Evolutionary conservation across 2,113 vertebrate genomes (phyloP), one percentile per base, ranked within the genome.

Genomic region (Poicephalus meyeri): DNA sequence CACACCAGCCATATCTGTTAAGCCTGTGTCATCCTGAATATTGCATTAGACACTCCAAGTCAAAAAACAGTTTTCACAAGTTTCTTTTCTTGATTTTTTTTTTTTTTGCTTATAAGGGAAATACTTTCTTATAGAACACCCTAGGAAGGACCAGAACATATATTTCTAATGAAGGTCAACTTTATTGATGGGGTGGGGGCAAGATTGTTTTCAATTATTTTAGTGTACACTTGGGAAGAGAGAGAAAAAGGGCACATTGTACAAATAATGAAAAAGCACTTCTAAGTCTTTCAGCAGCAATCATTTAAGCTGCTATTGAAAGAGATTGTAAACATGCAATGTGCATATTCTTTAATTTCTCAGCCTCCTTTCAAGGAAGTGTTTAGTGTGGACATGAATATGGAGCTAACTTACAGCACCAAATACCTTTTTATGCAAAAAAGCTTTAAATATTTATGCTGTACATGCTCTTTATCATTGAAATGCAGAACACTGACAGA

Each of bases 111-210:
- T 86, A 76, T 87, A 81, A 89, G 39, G 42, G 9, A 79, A 93
- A 93, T 60, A n/a, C 35, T 88, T 81, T 64, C 61, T 76, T 60
- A 31, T 73, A 87, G 87, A 56, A 31, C 11, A 31, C 28, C 31
- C 12, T 53, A 78, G 14, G 71, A 89, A 86, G 55, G 52, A 91
- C 73, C 33, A 71, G 47, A 77, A 46, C 5, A 35, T 77, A 35
- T 74, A 28, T 42, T 79, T 81, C 56, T 71, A 80, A 83, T 42
- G 88, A 55, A 80, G 69, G 90, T 66, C 73, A 89, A 13, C 42
- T 58, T 35, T 58, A 35, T 4, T 58, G 56, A 58, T 23, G n/a
- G 33, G 20, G 20, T 58, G 33, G 56, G 9, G 21, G 33, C 21
- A 35, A 58, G 56, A 58, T 10, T 24, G 55, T 15, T 58, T 49